These are phyloP conservation scores for Colinus virginianus DNA, from an alignment of 2,113 vertebrate species.

Conservation along the genomic window DNA sequence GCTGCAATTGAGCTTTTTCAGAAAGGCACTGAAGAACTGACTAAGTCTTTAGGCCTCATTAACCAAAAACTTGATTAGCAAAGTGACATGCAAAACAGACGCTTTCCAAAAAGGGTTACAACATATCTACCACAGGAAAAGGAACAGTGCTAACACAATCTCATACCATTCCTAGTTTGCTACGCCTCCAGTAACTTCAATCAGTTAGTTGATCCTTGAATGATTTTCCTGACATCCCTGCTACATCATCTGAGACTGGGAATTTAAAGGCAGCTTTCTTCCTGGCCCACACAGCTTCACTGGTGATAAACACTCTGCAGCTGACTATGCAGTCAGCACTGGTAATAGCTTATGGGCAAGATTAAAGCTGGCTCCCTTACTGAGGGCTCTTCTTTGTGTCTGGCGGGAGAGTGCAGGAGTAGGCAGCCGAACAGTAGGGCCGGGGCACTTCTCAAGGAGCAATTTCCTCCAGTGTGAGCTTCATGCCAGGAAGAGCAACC, in stretches of 20 bases:
- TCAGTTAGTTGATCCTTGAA: neutral
- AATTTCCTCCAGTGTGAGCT: neutral
- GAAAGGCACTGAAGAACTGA: neutral
- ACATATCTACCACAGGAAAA: neutral
- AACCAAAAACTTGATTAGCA: slow-evolving; percentile 32
- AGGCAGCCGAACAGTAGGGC: neutral
- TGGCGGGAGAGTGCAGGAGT: neutral
- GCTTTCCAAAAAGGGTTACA: neutral
- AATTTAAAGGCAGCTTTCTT: slow-evolving; percentile 44
- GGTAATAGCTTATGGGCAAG: neutral
- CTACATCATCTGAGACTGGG: neutral
- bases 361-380: neutral
- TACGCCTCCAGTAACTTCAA: neutral
- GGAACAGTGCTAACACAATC: neutral
- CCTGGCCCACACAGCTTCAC: neutral
- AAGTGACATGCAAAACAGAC: neutral
- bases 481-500: neutral
- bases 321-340: rapidly evolving
- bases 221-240: slow-evolving; percentile 21
- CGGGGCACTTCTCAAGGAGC: neutral
- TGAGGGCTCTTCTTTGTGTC: neutral
- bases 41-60: neutral
- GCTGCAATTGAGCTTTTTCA: neutral
- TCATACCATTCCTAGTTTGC: neutral
- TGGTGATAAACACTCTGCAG: neutral